Evolutionary conservation across 2,888 invertebrate genomes (phyloP), one percentile per base, ranked within the genome.

Genomic region (Endomychus coccineus): DNA sequence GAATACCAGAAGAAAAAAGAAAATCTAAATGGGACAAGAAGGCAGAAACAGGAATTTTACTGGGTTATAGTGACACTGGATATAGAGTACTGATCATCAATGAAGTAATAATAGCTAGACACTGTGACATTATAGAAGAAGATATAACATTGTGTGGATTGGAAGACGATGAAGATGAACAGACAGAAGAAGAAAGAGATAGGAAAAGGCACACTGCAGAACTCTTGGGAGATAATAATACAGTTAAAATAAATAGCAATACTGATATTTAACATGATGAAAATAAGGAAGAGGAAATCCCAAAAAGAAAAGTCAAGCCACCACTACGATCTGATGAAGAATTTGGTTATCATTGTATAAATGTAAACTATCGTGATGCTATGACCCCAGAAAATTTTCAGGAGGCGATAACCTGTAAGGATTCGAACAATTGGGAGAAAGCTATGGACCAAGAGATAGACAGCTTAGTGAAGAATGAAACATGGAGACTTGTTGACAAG

Each of bases 381-480:
- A 32, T 35, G 7, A 22, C 10, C 21, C 42, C 42, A 9, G 24
- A 6, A 21, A 36, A 23, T 9, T 44, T 28, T 39, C 31, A 38
- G 22, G 44, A 42, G 28, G 43, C 41, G 16, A 40, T 44, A 9
- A 29, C 23, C 9, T 29, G 40, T 24, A 14, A 33, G 32, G 28
- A 43, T n/a, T 12, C 28, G 13, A 27, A 39, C 24, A 36, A 29
- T 19, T 45, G 45, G 47, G 28, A 27, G 29, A 23, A 36, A n/a
- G 45, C 42, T 14, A 45, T 48, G 43, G 30, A 36, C 21, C 15
- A 25, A 32, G 42, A 40, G 29, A 34, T 44, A 31, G 9, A 30
- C 21, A 17, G 38, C 35, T 39, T 48, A 30, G 31, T 23, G 9
- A 40, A 45, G 27, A 44, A 45, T 39, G 31, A 45, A 23, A 44